Evolutionary conservation across 1,140 invertebrate genomes (phyloP), one percentile per base, ranked within the genome.

Genomic region (Sweltsa coloradensis): DNA sequence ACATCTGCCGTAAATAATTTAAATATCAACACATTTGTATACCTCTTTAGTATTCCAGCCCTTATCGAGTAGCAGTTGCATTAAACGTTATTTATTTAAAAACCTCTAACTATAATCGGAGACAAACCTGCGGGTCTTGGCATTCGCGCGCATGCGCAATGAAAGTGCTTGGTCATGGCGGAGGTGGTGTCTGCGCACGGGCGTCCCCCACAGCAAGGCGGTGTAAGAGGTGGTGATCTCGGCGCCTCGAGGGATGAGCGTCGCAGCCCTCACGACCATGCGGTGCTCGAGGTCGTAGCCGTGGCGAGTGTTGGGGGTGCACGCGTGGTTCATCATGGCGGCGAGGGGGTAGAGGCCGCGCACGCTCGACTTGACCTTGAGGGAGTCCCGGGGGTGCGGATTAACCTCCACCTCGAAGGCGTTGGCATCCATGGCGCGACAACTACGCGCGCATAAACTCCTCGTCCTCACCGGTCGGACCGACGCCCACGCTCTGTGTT

Each of bases 171-270:
- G 2, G 81, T 85, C 48, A 70, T n/a, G 68, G 41, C 63, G 67
- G 3, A 89, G 66, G 57, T 83, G 76, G 16, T 74, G 64, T 34
- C 79, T 66, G 43, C 85, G 64, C 1, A 75, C 68, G 1, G 69
- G 61, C 1, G 81, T 88, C 6, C 78, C 79, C 82, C 83, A 86
- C 4, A 88, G 60, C 13, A 83, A 51, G 41, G 80, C 74, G 0
- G 80, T 73, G 52, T 89, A 89, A 22, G 78, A 75, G 45, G 79
- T 79, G 27, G 78, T 79, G 34, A 89, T 73, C 62, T 85, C 81
- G 7, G 73, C 62, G 7, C 80, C 81, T 36, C 69, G 61, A 14
- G 60, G 53, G 40, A 89, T 87, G 4, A 70, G 63, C 37, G 72
- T 66, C 0, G 74, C 68, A 4, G 83, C 76, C 53, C 67, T 74